Conservation (phyloP, 2,888 invertebrate genomes). For the Hyppa rectilinea region DNA sequence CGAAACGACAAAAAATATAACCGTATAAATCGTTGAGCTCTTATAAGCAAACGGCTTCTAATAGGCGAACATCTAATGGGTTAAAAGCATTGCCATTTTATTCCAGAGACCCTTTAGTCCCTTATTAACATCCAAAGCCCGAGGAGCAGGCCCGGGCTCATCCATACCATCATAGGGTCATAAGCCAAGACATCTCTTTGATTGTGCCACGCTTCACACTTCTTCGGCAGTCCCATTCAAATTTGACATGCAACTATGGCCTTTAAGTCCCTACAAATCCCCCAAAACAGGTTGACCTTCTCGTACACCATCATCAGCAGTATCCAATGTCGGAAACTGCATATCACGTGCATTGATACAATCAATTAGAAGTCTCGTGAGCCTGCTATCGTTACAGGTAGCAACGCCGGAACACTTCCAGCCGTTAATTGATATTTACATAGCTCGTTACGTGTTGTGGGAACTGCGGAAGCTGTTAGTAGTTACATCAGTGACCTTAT, state of each 20-base stretch:
- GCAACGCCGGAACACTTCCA: conserved; percentile 75
- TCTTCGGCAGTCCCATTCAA: background rate
- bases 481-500: conserved; percentile 66
- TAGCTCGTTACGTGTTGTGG: conserved; percentile 62
- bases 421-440: conserved; percentile 84
- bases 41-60: too few species aligned
- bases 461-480: conserved; percentile 61
- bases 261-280: background rate
- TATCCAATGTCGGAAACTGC: conserved; percentile 29
- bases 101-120: background rate
- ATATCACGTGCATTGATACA: conserved; percentile 57
- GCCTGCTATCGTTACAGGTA: conserved; percentile 69
- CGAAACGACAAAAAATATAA: too few species aligned
- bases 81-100: background rate
- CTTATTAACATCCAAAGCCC: background rate
- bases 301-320: background rate
- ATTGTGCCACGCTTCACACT: background rate
- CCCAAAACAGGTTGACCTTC: background rate
- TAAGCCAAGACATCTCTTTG: too few species aligned
- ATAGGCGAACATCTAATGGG: too few species aligned
- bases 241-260: too few species aligned
- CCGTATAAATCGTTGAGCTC: too few species aligned
- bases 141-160: too few species aligned
- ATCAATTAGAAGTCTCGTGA: conserved; percentile 61
- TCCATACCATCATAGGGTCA: too few species aligned